phyloP scores from a whole-genome alignment of 2,797 vertebrate genomes.

The Erpetoichthys calabaricus region DNA sequence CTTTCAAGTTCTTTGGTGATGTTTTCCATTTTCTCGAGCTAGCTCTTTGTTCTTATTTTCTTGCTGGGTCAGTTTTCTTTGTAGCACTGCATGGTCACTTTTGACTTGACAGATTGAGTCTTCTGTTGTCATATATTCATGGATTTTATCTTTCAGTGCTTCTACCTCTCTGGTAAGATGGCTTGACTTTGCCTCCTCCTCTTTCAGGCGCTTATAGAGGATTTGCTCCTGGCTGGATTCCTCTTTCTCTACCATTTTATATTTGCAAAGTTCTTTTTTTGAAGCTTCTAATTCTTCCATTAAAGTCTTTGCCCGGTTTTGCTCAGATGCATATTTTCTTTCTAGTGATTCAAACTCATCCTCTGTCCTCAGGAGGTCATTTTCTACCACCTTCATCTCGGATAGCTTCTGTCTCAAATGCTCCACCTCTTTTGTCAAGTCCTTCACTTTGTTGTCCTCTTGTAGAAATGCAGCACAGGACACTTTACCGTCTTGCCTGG shows the following conservation, averaged over 20 bases:
- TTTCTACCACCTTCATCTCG: slow-evolving; percentile 80
- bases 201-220: slow-evolving; percentile 77
- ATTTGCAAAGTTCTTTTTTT: slow-evolving; percentile 72
- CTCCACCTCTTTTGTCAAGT: slow-evolving; percentile 87
- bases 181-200: slow-evolving; percentile 83
- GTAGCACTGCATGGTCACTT: slow-evolving; percentile 71
- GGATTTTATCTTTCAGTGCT: slow-evolving; percentile 85
- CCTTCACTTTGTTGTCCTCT: slow-evolving; percentile 91
- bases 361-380: slow-evolving; percentile 76
- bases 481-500: slow-evolving; percentile 67
- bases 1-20: slow-evolving; percentile 77
- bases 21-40: slow-evolving; percentile 77
- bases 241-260: slow-evolving; percentile 80
- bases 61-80: slow-evolving; percentile 81
- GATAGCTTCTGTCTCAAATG: slow-evolving; percentile 73
- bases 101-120: slow-evolving; percentile 75
- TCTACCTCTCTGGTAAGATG: slow-evolving; percentile 77
- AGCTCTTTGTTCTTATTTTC: slow-evolving; percentile 85
- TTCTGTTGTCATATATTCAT: slow-evolving; percentile 81
- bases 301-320: slow-evolving; percentile 64
- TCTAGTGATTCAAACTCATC: slow-evolving; percentile 79
- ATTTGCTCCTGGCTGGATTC: slow-evolving; percentile 75
- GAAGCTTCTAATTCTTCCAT: slow-evolving; percentile 75
- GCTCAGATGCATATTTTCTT: slow-evolving; percentile 63
- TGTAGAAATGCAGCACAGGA: slow-evolving; percentile 63